phyloP scores from a whole-genome alignment of 2,888 invertebrate species.

The Campopleginae sp. region DNA sequence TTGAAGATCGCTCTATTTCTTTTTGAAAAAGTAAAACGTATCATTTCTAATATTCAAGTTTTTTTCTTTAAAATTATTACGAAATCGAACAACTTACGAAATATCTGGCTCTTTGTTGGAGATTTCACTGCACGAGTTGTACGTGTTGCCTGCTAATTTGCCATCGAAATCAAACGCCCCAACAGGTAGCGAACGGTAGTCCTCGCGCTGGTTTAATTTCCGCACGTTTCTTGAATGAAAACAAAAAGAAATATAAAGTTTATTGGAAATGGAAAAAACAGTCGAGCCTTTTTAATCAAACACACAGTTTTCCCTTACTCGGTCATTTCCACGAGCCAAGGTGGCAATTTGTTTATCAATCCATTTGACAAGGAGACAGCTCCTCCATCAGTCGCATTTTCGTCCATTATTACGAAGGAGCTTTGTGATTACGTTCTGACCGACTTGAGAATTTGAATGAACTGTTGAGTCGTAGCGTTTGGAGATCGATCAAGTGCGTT shows the following conservation, averaged over 20 bases:
- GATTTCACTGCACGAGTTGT: conserved; percentile 54
- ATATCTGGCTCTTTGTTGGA: conserved; percentile 50
- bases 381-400: conserved; percentile 57
- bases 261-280: neutral
- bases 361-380: conserved; percentile 55
- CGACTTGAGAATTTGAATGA: conserved; percentile 20
- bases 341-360: conserved; percentile 71
- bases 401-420: conserved; percentile 63
- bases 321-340: conserved; percentile 76
- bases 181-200: conserved; percentile 62
- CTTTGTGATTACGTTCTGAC: conserved; percentile 37
- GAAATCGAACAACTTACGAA: conserved; percentile 44
- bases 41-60: neutral
- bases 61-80: neutral
- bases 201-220: conserved; percentile 70
- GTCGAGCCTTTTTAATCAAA: neutral
- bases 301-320: conserved; percentile 70
- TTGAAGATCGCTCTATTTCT: conserved; percentile 41
- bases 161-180: conserved; percentile 42
- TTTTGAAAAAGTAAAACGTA: neutral
- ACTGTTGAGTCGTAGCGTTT: neutral
- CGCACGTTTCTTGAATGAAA: conserved; percentile 68
- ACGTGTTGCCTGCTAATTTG: conserved; percentile 39
- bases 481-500: neutral
- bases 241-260: neutral